Evolutionary conservation across 2,888 invertebrate genomes (phyloP).

Genomic region (Epistrophe eligans): DNA sequence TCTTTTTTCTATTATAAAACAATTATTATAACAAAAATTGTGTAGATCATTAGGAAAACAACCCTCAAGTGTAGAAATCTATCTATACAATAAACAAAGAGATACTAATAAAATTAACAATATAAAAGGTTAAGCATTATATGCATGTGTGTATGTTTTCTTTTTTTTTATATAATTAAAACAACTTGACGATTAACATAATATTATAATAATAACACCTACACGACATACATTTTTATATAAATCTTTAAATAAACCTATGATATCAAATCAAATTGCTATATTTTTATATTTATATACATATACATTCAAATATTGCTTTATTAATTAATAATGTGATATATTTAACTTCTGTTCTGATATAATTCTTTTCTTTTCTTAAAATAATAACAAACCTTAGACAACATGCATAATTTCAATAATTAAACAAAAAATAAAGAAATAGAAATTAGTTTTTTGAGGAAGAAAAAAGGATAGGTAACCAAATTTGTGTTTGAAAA

Average conservation of each 20-base stretch:
- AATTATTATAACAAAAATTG: slow-evolving; percentile 37
- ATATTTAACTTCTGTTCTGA: slow-evolving; percentile 42
- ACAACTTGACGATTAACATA: slow-evolving; percentile 60
- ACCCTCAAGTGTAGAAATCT: slow-evolving; percentile 52
- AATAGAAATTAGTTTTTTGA: background rate
- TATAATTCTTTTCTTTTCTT: slow-evolving; percentile 4
- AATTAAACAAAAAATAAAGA: slow-evolving; percentile 16
- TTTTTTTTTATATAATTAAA: slow-evolving; percentile 31
- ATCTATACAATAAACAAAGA: slow-evolving; percentile 39
- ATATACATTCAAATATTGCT: slow-evolving; percentile 74
- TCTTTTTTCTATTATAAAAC: slow-evolving; percentile 36
- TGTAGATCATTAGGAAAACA: slow-evolving; percentile 56
- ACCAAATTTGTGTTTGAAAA: background rate
- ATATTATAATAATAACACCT: slow-evolving; percentile 63
- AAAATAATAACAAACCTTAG: slow-evolving; percentile 47
- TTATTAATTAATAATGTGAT: slow-evolving; percentile 72
- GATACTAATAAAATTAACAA: slow-evolving; percentile 20
- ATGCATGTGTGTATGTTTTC: slow-evolving; percentile 40
- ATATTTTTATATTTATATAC: slow-evolving; percentile 54
- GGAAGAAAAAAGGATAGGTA: background rate
- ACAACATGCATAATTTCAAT: slow-evolving; percentile 36
- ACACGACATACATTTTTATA: slow-evolving; percentile 42
- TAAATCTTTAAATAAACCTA: slow-evolving; percentile 66
- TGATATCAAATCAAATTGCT: slow-evolving; percentile 75
- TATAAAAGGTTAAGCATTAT: slow-evolving; percentile 26